phyloP scores from a whole-genome alignment of 2,113 vertebrate species.

The Psilopogon haemacephalus region DNA sequence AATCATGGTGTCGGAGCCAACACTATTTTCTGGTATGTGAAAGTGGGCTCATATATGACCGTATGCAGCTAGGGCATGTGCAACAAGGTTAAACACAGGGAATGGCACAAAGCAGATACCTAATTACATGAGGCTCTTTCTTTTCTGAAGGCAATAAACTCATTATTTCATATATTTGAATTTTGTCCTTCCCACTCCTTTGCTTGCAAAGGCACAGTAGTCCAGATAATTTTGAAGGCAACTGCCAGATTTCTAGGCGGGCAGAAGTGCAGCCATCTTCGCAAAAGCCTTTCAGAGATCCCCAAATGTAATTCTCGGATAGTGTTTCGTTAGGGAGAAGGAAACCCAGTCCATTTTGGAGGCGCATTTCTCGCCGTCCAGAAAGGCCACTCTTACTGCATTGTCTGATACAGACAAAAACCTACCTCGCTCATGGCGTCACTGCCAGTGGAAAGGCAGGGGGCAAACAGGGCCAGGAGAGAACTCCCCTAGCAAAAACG shows the following conservation, averaged over 20 bases:
- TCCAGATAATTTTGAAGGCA: neutral
- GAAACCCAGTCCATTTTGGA: neutral
- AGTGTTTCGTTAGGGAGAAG: neutral
- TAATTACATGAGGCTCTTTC: neutral
- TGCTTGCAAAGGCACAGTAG: neutral
- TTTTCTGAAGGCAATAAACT: neutral
- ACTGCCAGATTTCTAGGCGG: neutral
- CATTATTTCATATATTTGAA: neutral
- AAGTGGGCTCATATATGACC: neutral
- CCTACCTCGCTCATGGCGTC: neutral
- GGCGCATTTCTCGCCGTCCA: neutral
- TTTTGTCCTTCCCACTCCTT: neutral
- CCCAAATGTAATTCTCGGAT: neutral
- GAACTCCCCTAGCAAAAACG: neutral
- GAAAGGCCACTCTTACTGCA: neutral
- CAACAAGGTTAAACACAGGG: neutral
- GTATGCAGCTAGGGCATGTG: neutral
- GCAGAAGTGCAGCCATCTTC: neutral
- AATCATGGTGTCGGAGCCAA: neutral
- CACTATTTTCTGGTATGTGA: neutral
- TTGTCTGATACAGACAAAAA: neutral
- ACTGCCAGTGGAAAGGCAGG: neutral
- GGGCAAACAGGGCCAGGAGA: neutral
- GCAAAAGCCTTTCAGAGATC: neutral
- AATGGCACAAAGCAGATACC: neutral